phyloP scores from a whole-genome alignment of 2,888 invertebrate genomes.

The Iselma pallidipennis region DNA sequence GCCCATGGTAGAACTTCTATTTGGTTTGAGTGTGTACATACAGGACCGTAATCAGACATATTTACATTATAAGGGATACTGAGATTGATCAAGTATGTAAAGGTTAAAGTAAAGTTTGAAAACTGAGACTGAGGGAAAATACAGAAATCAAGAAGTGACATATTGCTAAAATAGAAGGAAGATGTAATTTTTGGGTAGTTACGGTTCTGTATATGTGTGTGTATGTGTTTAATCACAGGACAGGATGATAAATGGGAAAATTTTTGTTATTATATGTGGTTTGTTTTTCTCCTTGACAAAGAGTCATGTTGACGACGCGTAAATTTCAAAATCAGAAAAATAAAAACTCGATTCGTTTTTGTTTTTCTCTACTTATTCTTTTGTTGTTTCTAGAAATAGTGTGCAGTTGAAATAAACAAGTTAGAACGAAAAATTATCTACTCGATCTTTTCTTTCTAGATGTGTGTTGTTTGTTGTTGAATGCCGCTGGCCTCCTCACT shows the following conservation, averaged over 20 bases:
- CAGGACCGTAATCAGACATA: not conserved
- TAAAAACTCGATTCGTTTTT: not conserved
- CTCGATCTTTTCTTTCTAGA: not conserved
- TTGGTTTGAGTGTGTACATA: not conserved
- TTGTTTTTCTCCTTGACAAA: not conserved
- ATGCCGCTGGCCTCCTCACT: not conserved
- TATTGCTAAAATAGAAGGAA: no score
- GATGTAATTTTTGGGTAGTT: no score
- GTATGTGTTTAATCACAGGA: no score
- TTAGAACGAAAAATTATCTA: not conserved
- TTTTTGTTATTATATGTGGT: not conserved
- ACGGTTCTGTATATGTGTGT: no score
- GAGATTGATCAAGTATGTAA: no score
- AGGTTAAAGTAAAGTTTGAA: no score
- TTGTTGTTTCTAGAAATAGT: not conserved
- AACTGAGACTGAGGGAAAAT: no score
- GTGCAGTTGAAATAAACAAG: not conserved
- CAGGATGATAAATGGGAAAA: not conserved
- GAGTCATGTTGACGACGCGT: not conserved
- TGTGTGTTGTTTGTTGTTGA: not conserved
- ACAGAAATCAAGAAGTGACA: no score
- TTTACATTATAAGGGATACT: no score
- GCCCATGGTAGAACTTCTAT: conserved; percentile 7
- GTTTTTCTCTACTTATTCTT: not conserved
- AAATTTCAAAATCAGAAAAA: not conserved